phyloP scores from a whole-genome alignment of 1,140 invertebrate species.

The Battus philenor region DNA sequence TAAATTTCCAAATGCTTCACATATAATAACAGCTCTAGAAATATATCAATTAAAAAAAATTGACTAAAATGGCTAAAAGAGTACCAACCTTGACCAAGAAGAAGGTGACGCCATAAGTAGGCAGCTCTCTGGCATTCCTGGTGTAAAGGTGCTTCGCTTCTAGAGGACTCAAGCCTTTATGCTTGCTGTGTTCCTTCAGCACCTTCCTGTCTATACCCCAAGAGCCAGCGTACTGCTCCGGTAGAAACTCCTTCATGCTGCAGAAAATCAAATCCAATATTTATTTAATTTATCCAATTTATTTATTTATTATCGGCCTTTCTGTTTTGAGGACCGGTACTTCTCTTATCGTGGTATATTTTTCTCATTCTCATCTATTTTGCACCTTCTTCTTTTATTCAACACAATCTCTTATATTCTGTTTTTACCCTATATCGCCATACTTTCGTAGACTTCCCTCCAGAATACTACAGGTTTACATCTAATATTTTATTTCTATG shows the following conservation, averaged over 20 bases:
- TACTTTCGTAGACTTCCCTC: too few relatives aligned
- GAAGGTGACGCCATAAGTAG: constrained; percentile 99
- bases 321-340: too few relatives aligned
- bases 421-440: too few relatives aligned
- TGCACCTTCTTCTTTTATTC: too few relatives aligned
- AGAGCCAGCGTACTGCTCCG: constrained; percentile 93
- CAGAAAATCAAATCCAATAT: not conserved
- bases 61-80: not conserved
- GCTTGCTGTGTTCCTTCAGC: constrained; percentile 90
- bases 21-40: too few relatives aligned
- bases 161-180: constrained; percentile 87
- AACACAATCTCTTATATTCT: too few relatives aligned
- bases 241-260: constrained; percentile 96
- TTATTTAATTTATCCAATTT: not conserved
- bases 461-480: too few relatives aligned
- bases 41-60: not conserved
- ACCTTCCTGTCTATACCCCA: constrained; percentile 98
- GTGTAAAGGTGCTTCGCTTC: constrained; percentile 98
- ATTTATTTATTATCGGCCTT: too few relatives aligned
- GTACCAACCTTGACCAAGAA: constrained; percentile 93
- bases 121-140: constrained; percentile 93
- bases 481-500: too few relatives aligned
- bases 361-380: too few relatives aligned
- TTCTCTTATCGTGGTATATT: too few relatives aligned
- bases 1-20: too few relatives aligned